Evolutionary conservation across 1,140 invertebrate genomes (phyloP), one percentile per base, ranked within the genome.

Genomic region (Listronotus oregonensis): DNA sequence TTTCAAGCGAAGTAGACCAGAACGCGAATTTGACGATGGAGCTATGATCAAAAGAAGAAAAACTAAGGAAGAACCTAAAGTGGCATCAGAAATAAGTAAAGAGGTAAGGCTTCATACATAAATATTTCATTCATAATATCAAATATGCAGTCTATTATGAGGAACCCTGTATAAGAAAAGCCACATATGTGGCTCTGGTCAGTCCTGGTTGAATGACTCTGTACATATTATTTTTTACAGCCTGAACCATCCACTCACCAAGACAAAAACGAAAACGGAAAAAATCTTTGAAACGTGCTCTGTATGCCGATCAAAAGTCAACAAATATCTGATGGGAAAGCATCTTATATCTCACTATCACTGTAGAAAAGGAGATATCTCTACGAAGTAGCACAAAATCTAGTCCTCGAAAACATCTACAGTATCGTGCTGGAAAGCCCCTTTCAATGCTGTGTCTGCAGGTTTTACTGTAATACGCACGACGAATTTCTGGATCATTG

Each of bases 311-410:
- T 85, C 86, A 12, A 83, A 85, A 68, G 87, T 92, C 21, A 83
- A 82, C 55, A 82, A 83, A 3, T 82, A 87, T 62, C 79, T 90
- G 67, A 87, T 93, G 80, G 90, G 91, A 56, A 92, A 92, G 76
- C 91, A 93, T 80, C 81, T 93, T 55, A 90, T 93, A 58, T 93
- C 90, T 31, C 89, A 90, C 78, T 93, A 89, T 78, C 91, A 93
- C 76, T 91, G 88, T 72, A 83, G 89, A 70, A 88, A 89, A 72
- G 85, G 86, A 63, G 81, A 83, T 61, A 80, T 82, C n/a, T 79
- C 77, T 46, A 81, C 81, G 77, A 79, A 15, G 77, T 77, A 27
- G 84, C 85, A 39, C 81, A 81, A 66, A 76, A 81, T 18, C 83
- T 91, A 70, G 85, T 94, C 43, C 80, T 93, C 18, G 84, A 88